Conservation (phyloP, 2,113 vertebrate species). For the Protobothrops mucrosquamatus region DNA sequence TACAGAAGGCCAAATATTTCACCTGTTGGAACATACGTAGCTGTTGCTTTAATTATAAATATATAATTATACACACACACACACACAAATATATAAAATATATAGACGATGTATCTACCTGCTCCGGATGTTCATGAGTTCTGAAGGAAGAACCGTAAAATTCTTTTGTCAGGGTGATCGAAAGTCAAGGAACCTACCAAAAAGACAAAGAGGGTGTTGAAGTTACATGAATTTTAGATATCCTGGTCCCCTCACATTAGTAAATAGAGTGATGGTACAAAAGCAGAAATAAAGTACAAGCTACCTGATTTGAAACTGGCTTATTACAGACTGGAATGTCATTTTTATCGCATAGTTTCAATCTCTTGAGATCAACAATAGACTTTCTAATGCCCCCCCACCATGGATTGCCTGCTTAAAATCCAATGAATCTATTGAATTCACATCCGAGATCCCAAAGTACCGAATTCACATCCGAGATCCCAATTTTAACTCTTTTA, state of each 20-base stretch:
- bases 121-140: slow-evolving; percentile 59
- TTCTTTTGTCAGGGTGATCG: accelerated
- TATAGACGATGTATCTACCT: slow-evolving; percentile 25
- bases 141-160: slow-evolving; percentile 21
- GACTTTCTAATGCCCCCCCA: neutral
- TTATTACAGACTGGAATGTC: neutral
- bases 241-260: neutral
- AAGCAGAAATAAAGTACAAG: neutral
- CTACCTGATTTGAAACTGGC: neutral
- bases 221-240: neutral
- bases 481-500: neutral
- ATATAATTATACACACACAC: too few relatives aligned
- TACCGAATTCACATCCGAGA: neutral
- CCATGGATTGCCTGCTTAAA: neutral
- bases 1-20: neutral
- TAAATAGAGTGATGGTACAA: neutral
- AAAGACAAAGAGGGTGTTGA: neutral
- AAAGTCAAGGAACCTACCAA: slow-evolving; percentile 23
- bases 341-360: neutral
- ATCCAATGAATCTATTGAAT: neutral
- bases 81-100: neutral
- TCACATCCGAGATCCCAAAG: neutral
- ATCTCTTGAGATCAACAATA: neutral
- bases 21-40: too few relatives aligned
- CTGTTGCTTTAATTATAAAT: too few relatives aligned